Percentiles rank a stretch among this genome's conserved stretches.
Evolutionary conservation across 1,140 invertebrate species (phyloP).

Genomic region (Bombus affinis): DNA sequence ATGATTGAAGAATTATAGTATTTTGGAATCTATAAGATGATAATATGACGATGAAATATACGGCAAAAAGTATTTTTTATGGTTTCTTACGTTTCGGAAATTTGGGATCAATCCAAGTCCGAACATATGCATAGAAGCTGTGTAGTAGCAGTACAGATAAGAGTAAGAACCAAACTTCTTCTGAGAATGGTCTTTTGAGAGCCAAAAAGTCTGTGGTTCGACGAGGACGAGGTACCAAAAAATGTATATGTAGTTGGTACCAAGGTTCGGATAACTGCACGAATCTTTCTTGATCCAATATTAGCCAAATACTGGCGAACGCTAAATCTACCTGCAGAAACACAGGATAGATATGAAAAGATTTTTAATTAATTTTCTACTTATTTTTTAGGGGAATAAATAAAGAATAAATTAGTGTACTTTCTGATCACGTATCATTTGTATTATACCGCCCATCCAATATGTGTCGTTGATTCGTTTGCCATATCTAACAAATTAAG

Average conservation of each 20-base stretch:
- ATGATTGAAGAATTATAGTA: no score
- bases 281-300: slow-evolving; percentile 53
- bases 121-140: slow-evolving; percentile 57
- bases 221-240: slow-evolving; percentile 76
- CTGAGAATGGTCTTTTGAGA: slow-evolving; percentile 70
- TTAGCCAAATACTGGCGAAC: slow-evolving; percentile 73
- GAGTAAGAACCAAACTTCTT: slow-evolving; percentile 67
- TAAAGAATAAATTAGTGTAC: not conserved
- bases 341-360: not conserved
- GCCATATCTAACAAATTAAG: slow-evolving; percentile 63
- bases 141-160: slow-evolving; percentile 52
- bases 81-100: slow-evolving; percentile 68
- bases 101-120: slow-evolving; percentile 66
- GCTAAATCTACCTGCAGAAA: slow-evolving; percentile 70
- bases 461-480: slow-evolving; percentile 59
- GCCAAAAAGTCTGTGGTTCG: slow-evolving; percentile 74
- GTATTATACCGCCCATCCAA: slow-evolving; percentile 72
- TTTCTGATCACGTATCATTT: slow-evolving; percentile 41
- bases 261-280: slow-evolving; percentile 70
- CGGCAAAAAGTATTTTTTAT: not conserved
- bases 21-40: no score
- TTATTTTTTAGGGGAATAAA: not conserved
- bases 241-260: slow-evolving; percentile 66
- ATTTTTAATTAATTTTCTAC: not conserved
- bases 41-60: not conserved